These are phyloP conservation scores for Ischnura elegans DNA, from an alignment of 2,888 invertebrate genomes.

Conservation along the genomic window DNA sequence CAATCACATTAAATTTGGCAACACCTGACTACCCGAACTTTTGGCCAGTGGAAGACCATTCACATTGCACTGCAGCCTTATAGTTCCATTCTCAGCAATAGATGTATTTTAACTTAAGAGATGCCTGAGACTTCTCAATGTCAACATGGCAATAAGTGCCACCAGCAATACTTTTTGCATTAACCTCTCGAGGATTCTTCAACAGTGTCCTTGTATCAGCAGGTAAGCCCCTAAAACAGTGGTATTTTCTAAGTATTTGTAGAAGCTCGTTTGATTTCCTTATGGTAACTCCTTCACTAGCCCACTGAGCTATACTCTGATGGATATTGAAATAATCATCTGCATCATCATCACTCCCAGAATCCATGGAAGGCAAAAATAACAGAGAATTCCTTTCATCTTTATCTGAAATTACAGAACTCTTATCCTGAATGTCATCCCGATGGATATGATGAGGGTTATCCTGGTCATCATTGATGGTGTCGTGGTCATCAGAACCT, in stretches of 20 bases:
- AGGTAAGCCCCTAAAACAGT: neutral
- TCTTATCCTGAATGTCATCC: no score
- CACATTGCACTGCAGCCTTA: conserved; percentile 2
- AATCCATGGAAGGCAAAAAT: no score
- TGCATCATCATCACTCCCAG: no score
- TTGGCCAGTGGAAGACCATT: conserved; percentile 40
- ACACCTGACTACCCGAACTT: conserved; percentile 9
- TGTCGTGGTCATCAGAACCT: no score
- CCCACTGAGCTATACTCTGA: no score
- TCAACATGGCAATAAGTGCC: neutral
- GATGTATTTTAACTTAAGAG: neutral
- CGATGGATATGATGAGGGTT: no score
- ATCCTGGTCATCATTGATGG: no score
- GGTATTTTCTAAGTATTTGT: neutral
- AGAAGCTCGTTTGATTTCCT: neutral
- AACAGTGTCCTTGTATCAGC: neutral
- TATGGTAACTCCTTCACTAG: neutral
- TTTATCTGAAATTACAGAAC: no score
- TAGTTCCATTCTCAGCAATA: neutral
- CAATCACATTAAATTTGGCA: conserved; percentile 49
- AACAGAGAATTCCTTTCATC: no score
- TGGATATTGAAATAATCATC: no score
- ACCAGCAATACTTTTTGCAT: neutral
- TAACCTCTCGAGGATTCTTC: neutral
- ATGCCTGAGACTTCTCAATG: neutral